phyloP scores from a whole-genome alignment of 1,140 invertebrate genomes.

The Drosophila arizonae region DNA sequence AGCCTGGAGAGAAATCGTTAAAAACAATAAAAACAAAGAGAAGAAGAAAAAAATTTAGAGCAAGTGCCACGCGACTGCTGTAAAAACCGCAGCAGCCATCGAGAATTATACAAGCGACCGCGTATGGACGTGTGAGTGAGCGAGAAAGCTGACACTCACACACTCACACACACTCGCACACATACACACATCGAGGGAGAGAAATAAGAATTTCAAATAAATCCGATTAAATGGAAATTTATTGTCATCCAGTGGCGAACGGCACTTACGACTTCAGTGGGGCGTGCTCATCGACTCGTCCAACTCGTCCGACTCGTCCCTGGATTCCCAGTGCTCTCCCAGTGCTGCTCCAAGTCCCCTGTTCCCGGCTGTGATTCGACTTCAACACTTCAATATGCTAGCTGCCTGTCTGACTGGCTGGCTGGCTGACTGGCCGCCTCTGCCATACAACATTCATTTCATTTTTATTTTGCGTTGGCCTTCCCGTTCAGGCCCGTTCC shows the following conservation, averaged over 20 bases:
- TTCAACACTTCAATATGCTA: slow-evolving; percentile 78
- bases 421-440: slow-evolving; percentile 21
- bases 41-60: slow-evolving; percentile 37
- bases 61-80: slow-evolving; percentile 47
- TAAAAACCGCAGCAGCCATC: slow-evolving; percentile 59
- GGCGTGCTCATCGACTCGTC: slow-evolving; percentile 76
- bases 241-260: slow-evolving; percentile 80
- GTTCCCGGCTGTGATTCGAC: slow-evolving; percentile 45
- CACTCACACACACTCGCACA: slow-evolving; percentile 4
- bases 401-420: slow-evolving; percentile 37
- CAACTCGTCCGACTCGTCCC: slow-evolving; percentile 10
- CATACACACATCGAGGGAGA: slow-evolving; percentile 21
- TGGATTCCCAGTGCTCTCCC: slow-evolving; percentile 31
- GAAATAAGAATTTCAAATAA: slow-evolving; percentile 81
- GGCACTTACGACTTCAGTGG: slow-evolving; percentile 79
- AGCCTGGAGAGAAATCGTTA: slow-evolving; percentile 47
- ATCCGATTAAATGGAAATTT: slow-evolving; percentile 81
- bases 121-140: slow-evolving; percentile 2
- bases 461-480: slow-evolving; percentile 70
- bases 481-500: slow-evolving; percentile 4
- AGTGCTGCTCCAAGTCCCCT: slow-evolving; percentile 10
- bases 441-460: slow-evolving; percentile 77
- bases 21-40: slow-evolving; percentile 59
- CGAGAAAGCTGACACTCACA: slow-evolving; percentile 13
- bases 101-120: slow-evolving; percentile 19